A percentile compares a stretch with the other conserved stretches of the same genome.
Conservation (phyloP, 2,113 vertebrate species). For the Pionites leucogaster region DNA sequence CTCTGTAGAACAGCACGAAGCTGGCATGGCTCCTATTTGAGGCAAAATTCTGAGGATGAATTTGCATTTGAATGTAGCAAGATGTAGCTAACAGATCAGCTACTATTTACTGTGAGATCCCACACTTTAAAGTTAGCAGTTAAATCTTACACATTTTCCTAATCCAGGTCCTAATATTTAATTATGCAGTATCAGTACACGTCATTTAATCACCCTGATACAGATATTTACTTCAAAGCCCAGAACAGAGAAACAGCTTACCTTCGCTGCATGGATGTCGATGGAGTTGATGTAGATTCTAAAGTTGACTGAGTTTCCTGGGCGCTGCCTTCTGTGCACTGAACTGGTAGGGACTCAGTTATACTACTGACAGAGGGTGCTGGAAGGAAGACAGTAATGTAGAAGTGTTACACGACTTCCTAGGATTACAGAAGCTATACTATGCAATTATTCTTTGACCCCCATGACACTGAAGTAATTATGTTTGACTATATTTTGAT, state of each 20-base stretch:
- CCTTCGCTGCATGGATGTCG: conserved; percentile 76
- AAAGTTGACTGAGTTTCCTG: conserved; percentile 68
- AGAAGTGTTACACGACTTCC: background rate
- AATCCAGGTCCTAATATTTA: background rate
- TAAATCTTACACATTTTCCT: background rate
- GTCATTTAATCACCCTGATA: background rate
- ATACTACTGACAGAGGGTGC: conserved; percentile 79
- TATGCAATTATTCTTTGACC: background rate
- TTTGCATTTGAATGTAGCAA: conserved; percentile 44
- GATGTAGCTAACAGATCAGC: background rate
- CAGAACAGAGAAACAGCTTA: conserved; percentile 22
- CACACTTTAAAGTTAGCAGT: background rate
- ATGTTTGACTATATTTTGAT: background rate
- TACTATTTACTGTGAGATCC: background rate
- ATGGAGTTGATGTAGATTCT: conserved; percentile 66
- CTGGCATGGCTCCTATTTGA: conserved; percentile 5
- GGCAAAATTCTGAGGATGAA: conserved; percentile 13
- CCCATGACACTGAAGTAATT: background rate
- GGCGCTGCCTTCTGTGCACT: conserved; percentile 72
- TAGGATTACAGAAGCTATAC: background rate
- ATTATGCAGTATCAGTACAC: background rate
- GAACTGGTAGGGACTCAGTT: conserved; percentile 78
- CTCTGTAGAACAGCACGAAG: background rate
- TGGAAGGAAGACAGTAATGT: conserved; percentile 52
- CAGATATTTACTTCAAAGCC: background rate